Base-by-base conservation (phyloP, 2,888 invertebrate species). In the Conistra vaccinii region DNA sequence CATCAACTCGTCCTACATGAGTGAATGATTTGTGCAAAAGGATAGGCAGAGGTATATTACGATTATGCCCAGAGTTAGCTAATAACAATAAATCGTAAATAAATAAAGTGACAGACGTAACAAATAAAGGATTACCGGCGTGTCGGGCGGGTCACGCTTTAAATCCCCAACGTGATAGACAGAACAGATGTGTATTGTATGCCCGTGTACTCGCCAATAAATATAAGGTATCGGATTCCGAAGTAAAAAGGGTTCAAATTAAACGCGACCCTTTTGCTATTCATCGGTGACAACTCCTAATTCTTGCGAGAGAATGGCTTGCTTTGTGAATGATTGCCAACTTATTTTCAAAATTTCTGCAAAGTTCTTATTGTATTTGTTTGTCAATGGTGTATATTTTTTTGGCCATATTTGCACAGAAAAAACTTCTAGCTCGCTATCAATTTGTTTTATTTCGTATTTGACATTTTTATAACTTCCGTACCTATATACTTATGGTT, bases 71-170 rank as follows among this genome's bases (percentile, higher is more conserved):
- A 12, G 60, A 61, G 69, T 39, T 23, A 17, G 10, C 45, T 58
- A 26, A 45, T 61, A 62, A 77, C 62, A 67, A 70, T 80, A 79
- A 53, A 75, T 68, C 71, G 67, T 73, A 69, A 57, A 70, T 70
- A 85, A 75, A 83, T 72, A 76, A 78, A 62, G 61, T 61, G 78
- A 62, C 76, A 73, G 69, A 62, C 53, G 69, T 69, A 69, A 73
- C 69, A 76, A 61, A 68, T 65, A 81, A 69, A 66, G 73, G 70
- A 85, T 80, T 57, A 62, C 53, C 42, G 53, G 32, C 55, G 84
- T 53, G 61, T 57, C 73, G 74, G 69, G 48, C 73, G 74, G 69
- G 48, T 69, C 70, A 45, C 68, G 69, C 58, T 23, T 42, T 35
- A 53, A 70, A 66, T 80, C 76, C 73, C 66, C 45, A 35, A 29